Percentiles rank a stretch among this genome's conserved stretches.
These are phyloP conservation scores for Aphyosemion australe DNA, from an alignment of 2,113 vertebrate species.

Conservation along the genomic window DNA sequence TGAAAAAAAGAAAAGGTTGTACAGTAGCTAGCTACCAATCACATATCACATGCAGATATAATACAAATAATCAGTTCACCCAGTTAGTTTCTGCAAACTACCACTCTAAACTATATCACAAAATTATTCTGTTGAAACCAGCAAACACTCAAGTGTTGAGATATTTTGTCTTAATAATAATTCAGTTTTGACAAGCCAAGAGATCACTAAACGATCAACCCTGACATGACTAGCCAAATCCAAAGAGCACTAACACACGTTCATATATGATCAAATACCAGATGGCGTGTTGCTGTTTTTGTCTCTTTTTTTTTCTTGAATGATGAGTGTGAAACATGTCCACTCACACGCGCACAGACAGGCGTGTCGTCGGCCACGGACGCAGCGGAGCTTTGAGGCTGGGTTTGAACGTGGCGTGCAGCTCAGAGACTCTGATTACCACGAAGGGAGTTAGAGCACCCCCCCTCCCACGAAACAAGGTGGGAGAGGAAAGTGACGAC, in stretches of 20 bases:
- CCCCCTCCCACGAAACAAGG: background rate
- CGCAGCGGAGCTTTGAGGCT: background rate
- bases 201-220: constrained; percentile 70
- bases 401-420: background rate
- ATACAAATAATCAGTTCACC: constrained; percentile 82
- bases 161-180: constrained; percentile 76
- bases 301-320: constrained; percentile 17
- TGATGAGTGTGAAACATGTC: constrained; percentile 20
- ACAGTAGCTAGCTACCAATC: constrained; percentile 81
- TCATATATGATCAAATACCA: constrained; percentile 73
- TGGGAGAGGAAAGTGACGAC: constrained; percentile 35
- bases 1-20: constrained; percentile 70
- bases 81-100: constrained; percentile 84
- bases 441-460: too few species aligned
- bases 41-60: constrained; percentile 77
- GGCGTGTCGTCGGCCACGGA: constrained; percentile 12
- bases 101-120: constrained; percentile 84
- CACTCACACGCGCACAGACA: constrained; percentile 31
- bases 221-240: constrained; percentile 72
- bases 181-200: constrained; percentile 67
- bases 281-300: constrained; percentile 51
- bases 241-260: constrained; percentile 63
- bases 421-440: too few species aligned
- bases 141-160: constrained; percentile 79
- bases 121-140: constrained; percentile 78